Conservation (phyloP, 1,140 invertebrate species). For the Prorops nasuta region DNA sequence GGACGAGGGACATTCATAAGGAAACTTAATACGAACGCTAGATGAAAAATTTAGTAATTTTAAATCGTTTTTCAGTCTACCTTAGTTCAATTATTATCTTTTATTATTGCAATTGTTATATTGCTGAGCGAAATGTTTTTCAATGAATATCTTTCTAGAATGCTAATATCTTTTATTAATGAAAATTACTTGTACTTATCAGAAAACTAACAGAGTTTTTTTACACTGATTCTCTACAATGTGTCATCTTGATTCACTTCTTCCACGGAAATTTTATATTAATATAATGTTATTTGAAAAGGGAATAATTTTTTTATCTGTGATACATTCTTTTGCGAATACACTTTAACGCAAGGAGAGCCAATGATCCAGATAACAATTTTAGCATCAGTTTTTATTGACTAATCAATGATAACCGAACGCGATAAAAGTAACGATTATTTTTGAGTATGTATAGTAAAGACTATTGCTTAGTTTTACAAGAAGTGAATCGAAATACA, state of each 20-base stretch:
- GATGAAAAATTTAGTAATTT: slow-evolving; percentile 37
- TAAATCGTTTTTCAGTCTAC: slow-evolving; percentile 26
- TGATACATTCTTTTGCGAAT: slow-evolving; percentile 28
- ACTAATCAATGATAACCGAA: too few relatives aligned
- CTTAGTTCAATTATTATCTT: slow-evolving; percentile 41
- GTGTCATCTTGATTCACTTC: slow-evolving; percentile 41
- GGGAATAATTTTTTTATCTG: slow-evolving; percentile 21
- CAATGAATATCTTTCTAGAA: too few relatives aligned
- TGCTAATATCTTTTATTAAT: too few relatives aligned
- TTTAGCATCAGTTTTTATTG: too few relatives aligned
- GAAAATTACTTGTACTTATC: too few relatives aligned
- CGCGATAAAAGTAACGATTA: too few relatives aligned
- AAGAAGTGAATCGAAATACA: slow-evolving; percentile 34
- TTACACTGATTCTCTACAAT: too few relatives aligned
- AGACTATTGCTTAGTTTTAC: slow-evolving; percentile 6
- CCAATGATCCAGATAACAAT: too few relatives aligned
- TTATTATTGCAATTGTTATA: slow-evolving; percentile 26
- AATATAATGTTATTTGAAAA: slow-evolving; percentile 11
- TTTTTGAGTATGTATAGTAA: too few relatives aligned
- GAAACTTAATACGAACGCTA: slow-evolving; percentile 32
- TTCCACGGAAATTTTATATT: slow-evolving; percentile 28
- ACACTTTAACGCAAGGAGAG: too few relatives aligned
- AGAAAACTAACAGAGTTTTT: too few relatives aligned
- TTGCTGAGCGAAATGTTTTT: neutral
- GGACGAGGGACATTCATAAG: slow-evolving; percentile 48